phyloP scores from a whole-genome alignment of 2,888 invertebrate genomes.

The Amiota minor region DNA sequence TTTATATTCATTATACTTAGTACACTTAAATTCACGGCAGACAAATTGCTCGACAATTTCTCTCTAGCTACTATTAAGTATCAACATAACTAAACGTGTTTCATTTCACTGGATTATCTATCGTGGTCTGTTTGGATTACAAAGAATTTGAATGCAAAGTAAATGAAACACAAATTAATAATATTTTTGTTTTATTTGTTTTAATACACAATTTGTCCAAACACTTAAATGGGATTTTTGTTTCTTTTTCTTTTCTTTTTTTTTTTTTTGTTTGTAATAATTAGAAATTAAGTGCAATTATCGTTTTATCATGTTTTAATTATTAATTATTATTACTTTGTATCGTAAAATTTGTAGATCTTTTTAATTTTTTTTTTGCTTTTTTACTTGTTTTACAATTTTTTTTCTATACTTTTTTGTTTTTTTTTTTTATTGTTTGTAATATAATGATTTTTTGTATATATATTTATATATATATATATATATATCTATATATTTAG shows the following conservation, averaged over 20 bases:
- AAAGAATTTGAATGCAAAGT: no score
- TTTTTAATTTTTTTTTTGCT: slow-evolving; percentile 44
- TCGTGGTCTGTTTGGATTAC: no score
- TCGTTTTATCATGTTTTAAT: slow-evolving; percentile 45
- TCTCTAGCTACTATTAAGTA: no score
- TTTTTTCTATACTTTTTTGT: slow-evolving; percentile 52
- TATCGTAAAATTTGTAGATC: slow-evolving; percentile 49
- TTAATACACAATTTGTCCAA: slow-evolving; percentile 69
- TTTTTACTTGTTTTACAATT: slow-evolving; percentile 52
- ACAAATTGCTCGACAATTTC: no score
- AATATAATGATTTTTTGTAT: slow-evolving; percentile 45
- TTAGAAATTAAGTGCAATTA: slow-evolving; percentile 70
- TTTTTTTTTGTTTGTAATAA: slow-evolving; percentile 47
- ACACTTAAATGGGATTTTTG: slow-evolving; percentile 69
- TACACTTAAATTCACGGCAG: no score
- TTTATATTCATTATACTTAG: no score
- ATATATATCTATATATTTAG: slow-evolving; percentile 56
- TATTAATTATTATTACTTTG: slow-evolving; percentile 41
- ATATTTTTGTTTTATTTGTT: slow-evolving; percentile 46
- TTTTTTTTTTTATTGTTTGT: slow-evolving; percentile 48
- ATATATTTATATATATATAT: slow-evolving; percentile 40
- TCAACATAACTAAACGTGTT: no score
- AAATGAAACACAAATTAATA: slow-evolving; percentile 46
- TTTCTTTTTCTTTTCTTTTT: no score
- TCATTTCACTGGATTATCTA: no score